Evolutionary conservation across 1,140 invertebrate species (phyloP), one percentile per base, ranked within the genome.

Genomic region (Trichonephila clavipes): DNA sequence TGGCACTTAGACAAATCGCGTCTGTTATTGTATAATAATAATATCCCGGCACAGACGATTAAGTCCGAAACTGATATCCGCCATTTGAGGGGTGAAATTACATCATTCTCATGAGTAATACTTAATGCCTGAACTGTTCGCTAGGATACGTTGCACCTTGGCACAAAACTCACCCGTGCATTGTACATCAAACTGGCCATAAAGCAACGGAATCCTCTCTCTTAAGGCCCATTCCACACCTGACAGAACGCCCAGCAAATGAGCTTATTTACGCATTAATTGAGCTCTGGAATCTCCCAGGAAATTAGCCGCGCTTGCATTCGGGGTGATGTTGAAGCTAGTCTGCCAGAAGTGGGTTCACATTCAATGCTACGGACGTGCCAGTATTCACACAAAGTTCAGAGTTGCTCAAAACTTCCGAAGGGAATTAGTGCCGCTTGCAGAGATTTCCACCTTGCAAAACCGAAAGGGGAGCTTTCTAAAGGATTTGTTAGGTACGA

Each of bases 201-300:
- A 77, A 77, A 77, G 72, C 72, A 77, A 19, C 72, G 72, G 72
- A 77, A 34, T 77, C 72, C 72, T 34, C 72, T 62, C 51, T 51
- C 72, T 34, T 40, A 28, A 77, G 72, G 28, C 72, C 28, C 72
- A 77, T 77, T 77, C 62, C 28, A 77, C 72, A 77, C 72, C 72
- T 77, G 72, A 77, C 72, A 77, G 51, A 19, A 28, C 72, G 72
- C 72, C 72, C 24, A 4, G 72, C 16, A 77, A 77, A 77, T 77
- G 72, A 77, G 72, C 72, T 77, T 77, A 77, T 77, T 77, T 77
- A 77, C 72, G 72, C 72, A 77, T 77, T 77, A 77, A 77, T 77
- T 77, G 72, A 77, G 72, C 72, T 77, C 72, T 40, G 34, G 72
- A 77, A 77, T 77, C 72, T 77, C 72, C 72, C 72, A 77, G 72